These are phyloP conservation scores for Oncorhynchus kisutch DNA, from an alignment of 2,113 vertebrate species.

Conservation along the genomic window DNA sequence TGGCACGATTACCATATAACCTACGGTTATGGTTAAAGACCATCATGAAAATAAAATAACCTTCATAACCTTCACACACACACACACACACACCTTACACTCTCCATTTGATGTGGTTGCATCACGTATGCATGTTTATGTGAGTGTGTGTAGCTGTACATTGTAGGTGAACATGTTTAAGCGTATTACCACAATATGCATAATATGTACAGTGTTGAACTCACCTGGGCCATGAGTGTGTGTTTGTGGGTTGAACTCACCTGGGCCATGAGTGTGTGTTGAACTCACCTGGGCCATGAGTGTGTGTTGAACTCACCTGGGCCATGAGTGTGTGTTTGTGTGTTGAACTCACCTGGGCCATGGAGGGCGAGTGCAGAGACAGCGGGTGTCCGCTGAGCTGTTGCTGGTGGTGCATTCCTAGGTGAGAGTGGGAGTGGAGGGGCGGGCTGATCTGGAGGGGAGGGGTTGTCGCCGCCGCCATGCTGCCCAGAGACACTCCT, in stretches of 20 bases:
- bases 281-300: no score
- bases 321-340: conserved; percentile 65
- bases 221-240: no score
- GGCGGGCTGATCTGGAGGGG: conserved; percentile 94
- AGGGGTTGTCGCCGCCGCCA: conserved; percentile 85
- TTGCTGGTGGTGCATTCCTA: conserved; percentile 73
- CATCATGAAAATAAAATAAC: no score
- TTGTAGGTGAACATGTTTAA: not conserved
- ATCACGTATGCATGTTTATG: no score
- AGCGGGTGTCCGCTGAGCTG: conserved; percentile 82
- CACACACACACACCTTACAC: no score
- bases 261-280: conserved; percentile 76
- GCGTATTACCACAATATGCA: no score
- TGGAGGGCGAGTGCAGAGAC: conserved; percentile 87
- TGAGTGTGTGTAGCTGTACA: not conserved
- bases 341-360: conserved; percentile 73
- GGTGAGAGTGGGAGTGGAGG: conserved; percentile 77
- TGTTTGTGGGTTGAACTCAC: no score
- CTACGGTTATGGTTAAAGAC: no score
- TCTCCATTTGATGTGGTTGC: no score
- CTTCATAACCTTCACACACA: no score
- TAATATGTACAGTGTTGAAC: no score
- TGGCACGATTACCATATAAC: no score
- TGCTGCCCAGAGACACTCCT: conserved; percentile 85
- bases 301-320: conserved; percentile 55